Base-by-base conservation (phyloP, 1,140 invertebrate genomes). In the Armadillidium nasatum region DNA sequence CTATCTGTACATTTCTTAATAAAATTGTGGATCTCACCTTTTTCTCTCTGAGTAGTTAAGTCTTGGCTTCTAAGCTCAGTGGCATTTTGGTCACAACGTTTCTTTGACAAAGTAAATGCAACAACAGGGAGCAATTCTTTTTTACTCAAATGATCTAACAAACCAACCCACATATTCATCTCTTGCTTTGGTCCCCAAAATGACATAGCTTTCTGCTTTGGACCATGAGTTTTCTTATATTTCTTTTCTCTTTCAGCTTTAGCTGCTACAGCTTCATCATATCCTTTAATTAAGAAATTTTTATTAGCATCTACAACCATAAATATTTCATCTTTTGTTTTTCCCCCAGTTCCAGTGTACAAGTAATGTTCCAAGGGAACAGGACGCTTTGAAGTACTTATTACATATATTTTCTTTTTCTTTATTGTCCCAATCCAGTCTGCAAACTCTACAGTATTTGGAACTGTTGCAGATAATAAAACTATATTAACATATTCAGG, bases 391-490 rank as follows among this genome's bases (percentile, higher is more conserved):
- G 89, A 84, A 0, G 97, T 99, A 77, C 91, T 95, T 45, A 99
- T 95, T 0, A 99, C 96, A 84, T 93, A 96, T 76, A 98, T 95
- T 83, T 95, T 96, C 76, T 92, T 89, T 82, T 93, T 90, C 84
- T 78, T 77, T 54, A 81, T 85, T 83, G 83, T 88, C 84, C 97
- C 97, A 67, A 99, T 92, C 97, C 97, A 99, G 83, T 97, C 92
- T 0, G 97, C 97, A 87, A 99, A 96, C 84, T 98, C 92, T 77
- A 96, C 85, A 4, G 95, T 93, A 86, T 99, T 99, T 0, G 97
- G 96, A 43, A 99, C 97, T 1, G 98, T 99, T 0, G 98, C 98
- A 84, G 94, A 97, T 11, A 99, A 86, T 90, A 99, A 92, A 3
- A 99, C 95, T 76, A 99, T 96, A 80, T 91, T 95, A 1, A 99